Percentiles rank a stretch among this genome's conserved stretches.
Conservation (phyloP, 2,797 vertebrate genomes). For the Dallia pectoralis region DNA sequence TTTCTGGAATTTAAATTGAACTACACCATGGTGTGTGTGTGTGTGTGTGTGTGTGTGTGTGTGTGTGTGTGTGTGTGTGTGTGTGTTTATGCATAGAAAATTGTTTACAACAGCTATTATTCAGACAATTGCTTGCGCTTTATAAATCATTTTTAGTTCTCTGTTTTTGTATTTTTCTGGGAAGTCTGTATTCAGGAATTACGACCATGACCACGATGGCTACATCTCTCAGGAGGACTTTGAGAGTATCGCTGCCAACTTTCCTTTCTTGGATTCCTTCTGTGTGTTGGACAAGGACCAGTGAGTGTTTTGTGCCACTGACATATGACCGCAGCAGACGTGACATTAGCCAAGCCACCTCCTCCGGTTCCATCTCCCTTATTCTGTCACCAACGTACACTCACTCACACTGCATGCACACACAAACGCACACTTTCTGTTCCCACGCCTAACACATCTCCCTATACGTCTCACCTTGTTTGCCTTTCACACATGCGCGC, state of each 20-base stretch:
- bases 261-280: slow-evolving; percentile 95
- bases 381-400: background rate
- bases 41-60: no score
- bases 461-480: slow-evolving; percentile 1
- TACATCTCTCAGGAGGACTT: slow-evolving; percentile 98
- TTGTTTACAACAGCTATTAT: background rate
- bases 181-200: slow-evolving; percentile 97
- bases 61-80: no score
- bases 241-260: slow-evolving; percentile 93
- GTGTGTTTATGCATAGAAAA: background rate
- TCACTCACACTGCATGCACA: background rate
- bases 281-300: slow-evolving; percentile 97
- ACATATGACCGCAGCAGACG: background rate
- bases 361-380: background rate
- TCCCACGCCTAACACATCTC: background rate
- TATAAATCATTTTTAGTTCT: background rate
- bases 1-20: background rate
- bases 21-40: no score
- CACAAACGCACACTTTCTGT: background rate
- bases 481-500: slow-evolving; percentile 9
- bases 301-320: slow-evolving; percentile 74
- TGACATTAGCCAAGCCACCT: background rate
- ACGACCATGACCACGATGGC: slow-evolving; percentile 92
- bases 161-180: slow-evolving; percentile 30
- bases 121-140: background rate